A percentile compares a stretch with the other conserved stretches of the same genome.
Conservation (phyloP, 2,797 vertebrate species). For the Sebastes elongatus region DNA sequence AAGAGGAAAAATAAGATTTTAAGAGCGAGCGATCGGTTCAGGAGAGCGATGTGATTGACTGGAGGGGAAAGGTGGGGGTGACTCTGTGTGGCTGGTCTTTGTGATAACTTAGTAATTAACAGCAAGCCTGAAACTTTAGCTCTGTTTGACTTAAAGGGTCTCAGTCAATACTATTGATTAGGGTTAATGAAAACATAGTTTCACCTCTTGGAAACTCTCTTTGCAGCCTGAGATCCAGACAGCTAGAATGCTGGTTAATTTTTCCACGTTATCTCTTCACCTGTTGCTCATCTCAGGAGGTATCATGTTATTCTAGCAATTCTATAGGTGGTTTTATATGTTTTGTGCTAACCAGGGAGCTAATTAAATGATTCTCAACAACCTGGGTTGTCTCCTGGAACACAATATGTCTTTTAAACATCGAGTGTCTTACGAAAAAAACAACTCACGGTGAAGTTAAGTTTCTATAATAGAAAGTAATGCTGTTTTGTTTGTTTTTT, state of each 20-base stretch:
- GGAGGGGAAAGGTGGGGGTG: background rate
- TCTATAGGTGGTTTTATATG: background rate
- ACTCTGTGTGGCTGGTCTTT: background rate
- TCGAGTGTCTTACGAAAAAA: background rate
- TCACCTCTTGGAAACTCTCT: slow-evolving; percentile 18
- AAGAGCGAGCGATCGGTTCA: background rate
- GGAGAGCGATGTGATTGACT: background rate
- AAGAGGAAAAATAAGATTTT: background rate
- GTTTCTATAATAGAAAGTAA: too few species aligned
- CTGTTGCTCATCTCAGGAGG: background rate
- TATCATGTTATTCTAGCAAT: background rate
- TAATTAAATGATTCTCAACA: background rate
- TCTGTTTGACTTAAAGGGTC: slow-evolving; percentile 11
- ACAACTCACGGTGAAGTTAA: too few species aligned
- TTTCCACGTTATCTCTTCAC: background rate
- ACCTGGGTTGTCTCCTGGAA: background rate
- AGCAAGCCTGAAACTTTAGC: slow-evolving; percentile 40
- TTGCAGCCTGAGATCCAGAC: background rate
- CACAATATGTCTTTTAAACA: background rate
- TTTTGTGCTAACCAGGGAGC: background rate
- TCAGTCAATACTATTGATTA: slow-evolving; percentile 63
- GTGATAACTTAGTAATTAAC: slow-evolving; percentile 57
- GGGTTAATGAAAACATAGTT: slow-evolving; percentile 60
- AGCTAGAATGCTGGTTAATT: too few species aligned
- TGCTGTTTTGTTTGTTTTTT: too few species aligned